Evolutionary conservation across 2,888 invertebrate genomes (phyloP), one percentile per base, ranked within the genome.

Genomic region (Sycophila texana): DNA sequence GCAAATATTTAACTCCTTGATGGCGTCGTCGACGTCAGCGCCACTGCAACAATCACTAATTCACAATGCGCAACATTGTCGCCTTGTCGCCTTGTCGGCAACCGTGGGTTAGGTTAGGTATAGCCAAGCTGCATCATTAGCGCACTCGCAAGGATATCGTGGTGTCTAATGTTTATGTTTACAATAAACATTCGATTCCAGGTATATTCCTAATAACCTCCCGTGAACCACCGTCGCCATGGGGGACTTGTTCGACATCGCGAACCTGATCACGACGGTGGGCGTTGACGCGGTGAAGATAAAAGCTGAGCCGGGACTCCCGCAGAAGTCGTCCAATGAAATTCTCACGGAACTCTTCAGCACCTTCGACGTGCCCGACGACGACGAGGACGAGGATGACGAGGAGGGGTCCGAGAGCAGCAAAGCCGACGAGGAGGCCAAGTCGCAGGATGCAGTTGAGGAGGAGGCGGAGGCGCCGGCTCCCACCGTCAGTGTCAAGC

Each of bases 281-380:
- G 89, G 90, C 16, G 89, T 89, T 26, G 90, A 90, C 55, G 89
- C 89, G 20, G 88, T 89, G 13, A 90, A 90, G 79, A 89, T 90
- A 73, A 89, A 89, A 75, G 84, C 87, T 66, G 90, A 90, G 65
- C 90, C 90, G 3, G 90, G 90, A 4, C 63, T 90, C 60, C 90
- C 88, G 49, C 90, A 91, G 53, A 95, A 95, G 88, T 94, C 95
- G 10, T 95, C 95, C 0, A 94, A 93, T 87, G 96, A 97, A 90
- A 96, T 97, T 85, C 92, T 97, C 22, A 95, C 96, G 0, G 97
- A 97, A 90, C 91, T 97, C 0, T 96, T 97, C 86, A 92, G 95
- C 85, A 94, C 94, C 30, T 95, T 96, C 30, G 91, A 91, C 67
- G 92, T 91, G 90, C 88, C 92, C 81, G 84, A 91, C 91, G 80